A percentile compares a stretch with the other conserved stretches of the same genome.
Evolutionary conservation across 1,140 invertebrate species (phyloP).

Genomic region (Diploscapter pachys): DNA sequence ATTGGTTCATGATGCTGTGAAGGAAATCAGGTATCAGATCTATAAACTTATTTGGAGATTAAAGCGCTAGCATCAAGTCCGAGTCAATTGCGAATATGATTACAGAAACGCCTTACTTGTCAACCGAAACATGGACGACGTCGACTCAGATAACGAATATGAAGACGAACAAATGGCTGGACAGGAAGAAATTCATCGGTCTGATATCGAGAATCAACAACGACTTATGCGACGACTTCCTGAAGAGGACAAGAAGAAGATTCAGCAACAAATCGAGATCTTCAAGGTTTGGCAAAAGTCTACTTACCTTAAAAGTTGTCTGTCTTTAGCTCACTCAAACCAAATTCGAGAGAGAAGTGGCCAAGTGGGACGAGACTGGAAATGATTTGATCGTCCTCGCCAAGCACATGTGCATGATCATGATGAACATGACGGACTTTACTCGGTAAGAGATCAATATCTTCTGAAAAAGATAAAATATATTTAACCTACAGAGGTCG

Average conservation of each 20-base stretch:
- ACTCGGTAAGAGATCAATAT: slow-evolving; percentile 71
- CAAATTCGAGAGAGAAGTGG: slow-evolving; percentile 85
- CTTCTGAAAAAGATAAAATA: neutral
- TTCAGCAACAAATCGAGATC: slow-evolving; percentile 77
- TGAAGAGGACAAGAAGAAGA: slow-evolving; percentile 94
- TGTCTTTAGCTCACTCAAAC: slow-evolving; percentile 46
- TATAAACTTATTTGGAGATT: too few relatives aligned
- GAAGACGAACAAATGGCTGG: slow-evolving; percentile 45
- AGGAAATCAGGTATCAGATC: slow-evolving; percentile 71
- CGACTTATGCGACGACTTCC: slow-evolving; percentile 86
- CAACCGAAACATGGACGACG: slow-evolving; percentile 72
- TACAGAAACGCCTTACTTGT: slow-evolving; percentile 82
- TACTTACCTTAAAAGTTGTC: slow-evolving; percentile 14
- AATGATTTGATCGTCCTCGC: slow-evolving; percentile 98
- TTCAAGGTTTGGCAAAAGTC: slow-evolving; percentile 51
- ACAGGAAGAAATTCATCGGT: slow-evolving; percentile 25
- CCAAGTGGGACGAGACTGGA: slow-evolving; percentile 98
- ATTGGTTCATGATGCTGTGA: slow-evolving; percentile 92
- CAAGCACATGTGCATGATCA: slow-evolving; percentile 99
- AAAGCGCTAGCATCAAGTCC: too few relatives aligned
- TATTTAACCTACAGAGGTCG: slow-evolving; percentile 71
- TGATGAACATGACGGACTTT: slow-evolving; percentile 99
- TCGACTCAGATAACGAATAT: slow-evolving; percentile 62
- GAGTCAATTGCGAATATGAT: too few relatives aligned
- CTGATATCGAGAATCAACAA: slow-evolving; percentile 55